These are phyloP conservation scores for Nycticorax nycticorax DNA, from an alignment of 2,113 vertebrate species.

Conservation along the genomic window DNA sequence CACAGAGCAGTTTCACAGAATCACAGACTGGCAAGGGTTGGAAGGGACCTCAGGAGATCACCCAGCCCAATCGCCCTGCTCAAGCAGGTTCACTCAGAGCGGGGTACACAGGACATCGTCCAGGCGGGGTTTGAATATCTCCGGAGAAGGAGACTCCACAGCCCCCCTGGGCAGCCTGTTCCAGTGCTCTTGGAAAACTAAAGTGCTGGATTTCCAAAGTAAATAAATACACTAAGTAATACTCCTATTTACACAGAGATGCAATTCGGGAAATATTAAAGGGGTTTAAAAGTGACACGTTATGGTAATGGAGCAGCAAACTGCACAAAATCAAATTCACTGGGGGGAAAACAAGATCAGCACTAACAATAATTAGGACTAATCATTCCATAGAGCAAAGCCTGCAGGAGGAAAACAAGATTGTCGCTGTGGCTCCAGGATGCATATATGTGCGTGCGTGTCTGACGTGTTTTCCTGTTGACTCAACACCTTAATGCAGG, in stretches of 20 bases:
- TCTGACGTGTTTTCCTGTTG: not conserved
- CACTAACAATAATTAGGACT: not conserved
- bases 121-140: too few relatives aligned
- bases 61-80: too few relatives aligned
- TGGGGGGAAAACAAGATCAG: not conserved
- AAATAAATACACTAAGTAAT: not conserved
- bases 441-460: too few relatives aligned
- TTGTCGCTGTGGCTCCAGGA: not conserved
- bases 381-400: not conserved
- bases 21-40: too few relatives aligned
- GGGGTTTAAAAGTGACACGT: not conserved
- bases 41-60: too few relatives aligned
- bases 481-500: not conserved
- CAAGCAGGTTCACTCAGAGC: too few relatives aligned
- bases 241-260: not conserved
- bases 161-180: too few relatives aligned
- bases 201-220: not conserved
- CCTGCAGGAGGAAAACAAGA: not conserved
- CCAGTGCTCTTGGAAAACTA: not conserved
- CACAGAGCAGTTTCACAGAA: not conserved
- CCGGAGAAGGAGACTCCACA: too few relatives aligned
- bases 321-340: not conserved
- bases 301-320: not conserved
- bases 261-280: not conserved
- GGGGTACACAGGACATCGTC: too few relatives aligned